A percentile compares a stretch with the other conserved stretches of the same genome.
These are phyloP conservation scores for Brienomyrus brachyistius DNA, from an alignment of 2,113 vertebrate genomes.

Conservation along the genomic window DNA sequence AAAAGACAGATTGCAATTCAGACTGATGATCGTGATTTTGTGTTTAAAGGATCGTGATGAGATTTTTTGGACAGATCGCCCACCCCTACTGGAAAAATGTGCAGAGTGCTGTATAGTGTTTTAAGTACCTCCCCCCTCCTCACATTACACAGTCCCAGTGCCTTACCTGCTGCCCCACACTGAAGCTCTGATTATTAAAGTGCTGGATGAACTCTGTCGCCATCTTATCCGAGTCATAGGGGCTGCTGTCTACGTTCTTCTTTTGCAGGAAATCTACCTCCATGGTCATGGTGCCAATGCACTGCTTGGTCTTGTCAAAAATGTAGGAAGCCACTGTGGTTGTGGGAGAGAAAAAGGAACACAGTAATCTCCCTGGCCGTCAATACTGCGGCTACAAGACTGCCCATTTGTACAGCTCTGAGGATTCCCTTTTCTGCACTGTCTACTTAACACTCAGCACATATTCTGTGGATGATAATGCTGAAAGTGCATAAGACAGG, in stretches of 20 bases:
- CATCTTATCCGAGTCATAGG: constrained; percentile 91
- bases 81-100: not conserved
- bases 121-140: not conserved
- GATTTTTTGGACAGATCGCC: no score
- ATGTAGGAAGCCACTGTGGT: constrained; percentile 70
- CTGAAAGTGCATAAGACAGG: not conserved
- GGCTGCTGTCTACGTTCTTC: constrained; percentile 83
- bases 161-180: constrained; percentile 77
- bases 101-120: not conserved
- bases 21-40: no score
- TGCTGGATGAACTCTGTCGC: constrained; percentile 81
- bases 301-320: constrained; percentile 87
- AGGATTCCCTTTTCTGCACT: not conserved
- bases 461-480: not conserved
- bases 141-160: not conserved
- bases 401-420: not conserved
- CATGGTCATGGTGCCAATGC: constrained; percentile 78
- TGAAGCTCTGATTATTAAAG: constrained; percentile 89
- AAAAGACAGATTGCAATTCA: no score
- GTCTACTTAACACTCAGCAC: not conserved
- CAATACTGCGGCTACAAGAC: not conserved
- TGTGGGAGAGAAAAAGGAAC: not conserved
- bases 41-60: no score
- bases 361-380: not conserved
- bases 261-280: constrained; percentile 96